Evolutionary conservation across 1,140 invertebrate species (phyloP), one percentile per base, ranked within the genome.

Genomic region (Bombus superbus): DNA sequence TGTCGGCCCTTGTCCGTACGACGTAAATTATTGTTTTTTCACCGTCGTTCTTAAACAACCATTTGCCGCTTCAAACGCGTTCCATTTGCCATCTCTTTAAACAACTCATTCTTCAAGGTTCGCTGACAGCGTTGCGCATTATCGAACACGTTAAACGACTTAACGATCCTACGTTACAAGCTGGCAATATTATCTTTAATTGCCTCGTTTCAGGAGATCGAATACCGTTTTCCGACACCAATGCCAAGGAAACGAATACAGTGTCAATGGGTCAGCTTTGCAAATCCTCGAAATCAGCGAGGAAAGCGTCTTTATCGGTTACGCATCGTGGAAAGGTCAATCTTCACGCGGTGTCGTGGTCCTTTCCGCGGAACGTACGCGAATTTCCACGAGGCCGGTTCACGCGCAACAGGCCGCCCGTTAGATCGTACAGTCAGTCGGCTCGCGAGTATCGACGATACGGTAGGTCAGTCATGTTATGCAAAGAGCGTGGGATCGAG

Each of bases 401-500:
- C 22, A 47, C 68, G 69, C n/a, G 87, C 40, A 53, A 53, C 73
- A 28, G 40, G 15, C n/a, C n/a, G 77, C 40, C 28, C 62, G 62
- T 89, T 89, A 69, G 75, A 86, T 66, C 62, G 68, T 53, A 18
- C 25, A 10, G 72, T 53, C 28, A 35, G 68, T 66, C 71, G 53
- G 71, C 68, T 53, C 40, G 73, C 77, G 82, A 62, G n/a, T 35
- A 35, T 62, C 76, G 81, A 47, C 81, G 59, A 68, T 86, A 87
- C 89, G 90, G 85, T 90, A 90, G 91, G 91, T 91, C 91, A 88
- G 84, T 89, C 83, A 89, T 80, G 89, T 92, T 92, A 91, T 88
- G 89, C 89, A 91, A 92, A 88, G 89, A 92, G 90, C 91, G 91
- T 92, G 91, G 90, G 91, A 92, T 83, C 85, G 81, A 35, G 59